phyloP scores from a whole-genome alignment of 1,140 invertebrate species.

The Parapsyche elsis region DNA sequence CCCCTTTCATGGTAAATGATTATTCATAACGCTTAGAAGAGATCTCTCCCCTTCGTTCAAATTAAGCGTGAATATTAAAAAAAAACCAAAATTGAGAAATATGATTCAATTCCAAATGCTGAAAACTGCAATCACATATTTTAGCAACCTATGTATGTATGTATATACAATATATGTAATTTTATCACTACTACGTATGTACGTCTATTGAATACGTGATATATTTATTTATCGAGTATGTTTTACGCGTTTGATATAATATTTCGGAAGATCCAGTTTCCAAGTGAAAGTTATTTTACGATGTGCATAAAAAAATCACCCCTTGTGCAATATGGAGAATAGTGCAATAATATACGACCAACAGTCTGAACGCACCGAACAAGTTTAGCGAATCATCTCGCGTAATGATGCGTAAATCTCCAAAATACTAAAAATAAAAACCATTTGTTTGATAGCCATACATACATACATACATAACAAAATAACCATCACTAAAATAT shows the following conservation, averaged over 20 bases:
- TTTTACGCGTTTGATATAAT: too few relatives aligned
- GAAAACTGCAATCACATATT: too few relatives aligned
- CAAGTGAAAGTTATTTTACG: not conserved
- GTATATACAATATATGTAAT: too few relatives aligned
- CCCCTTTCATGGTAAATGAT: not conserved
- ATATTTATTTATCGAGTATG: too few relatives aligned
- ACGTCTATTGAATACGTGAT: too few relatives aligned
- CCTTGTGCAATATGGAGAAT: conserved; percentile 18
- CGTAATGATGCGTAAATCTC: not conserved
- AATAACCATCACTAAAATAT: too few relatives aligned
- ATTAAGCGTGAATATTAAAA: not conserved
- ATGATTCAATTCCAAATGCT: too few relatives aligned
- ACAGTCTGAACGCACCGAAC: not conserved
- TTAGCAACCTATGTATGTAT: too few relatives aligned
- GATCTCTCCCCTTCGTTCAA: not conserved
- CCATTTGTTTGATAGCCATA: not conserved
- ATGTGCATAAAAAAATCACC: conserved; percentile 2
- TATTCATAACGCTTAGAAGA: conserved; percentile 4
- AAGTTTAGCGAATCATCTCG: conserved; percentile 4
- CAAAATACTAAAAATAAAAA: not conserved
- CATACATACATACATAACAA: not conserved
- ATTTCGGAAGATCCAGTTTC: not conserved
- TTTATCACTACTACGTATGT: too few relatives aligned
- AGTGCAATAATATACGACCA: conserved; percentile 2
- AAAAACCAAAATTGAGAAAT: too few relatives aligned